Conservation (phyloP, 2,888 invertebrate genomes). For the Schizotus pectinicornis region DNA sequence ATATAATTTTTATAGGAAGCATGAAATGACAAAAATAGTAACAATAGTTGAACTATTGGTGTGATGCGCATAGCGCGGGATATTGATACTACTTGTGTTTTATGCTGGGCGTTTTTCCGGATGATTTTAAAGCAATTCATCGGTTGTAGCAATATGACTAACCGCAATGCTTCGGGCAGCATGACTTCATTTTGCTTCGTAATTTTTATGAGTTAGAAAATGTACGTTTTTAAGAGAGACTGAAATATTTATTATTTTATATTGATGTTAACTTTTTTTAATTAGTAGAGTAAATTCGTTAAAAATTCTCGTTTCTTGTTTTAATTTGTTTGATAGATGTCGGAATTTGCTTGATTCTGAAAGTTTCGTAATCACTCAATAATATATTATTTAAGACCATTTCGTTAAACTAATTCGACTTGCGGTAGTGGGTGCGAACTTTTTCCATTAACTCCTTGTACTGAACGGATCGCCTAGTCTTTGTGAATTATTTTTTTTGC, state of each 20-base stretch:
- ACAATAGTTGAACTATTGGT: conserved; percentile 11
- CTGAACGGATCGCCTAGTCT: conserved; percentile 44
- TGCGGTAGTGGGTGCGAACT: conserved; percentile 35
- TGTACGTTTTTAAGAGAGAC: conserved; percentile 31
- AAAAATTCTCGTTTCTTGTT: conserved; percentile 13
- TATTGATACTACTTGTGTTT: too few species aligned
- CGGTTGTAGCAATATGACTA: conserved; percentile 21
- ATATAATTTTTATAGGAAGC: conserved; percentile 23
- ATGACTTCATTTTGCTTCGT: conserved; percentile 7
- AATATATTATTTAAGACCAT: neutral
- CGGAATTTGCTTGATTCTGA: conserved; percentile 7
- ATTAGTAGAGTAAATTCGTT: conserved; percentile 13
- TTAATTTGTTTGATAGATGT: conserved; percentile 1
- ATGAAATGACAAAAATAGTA: conserved; percentile 22
- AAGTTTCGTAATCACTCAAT: neutral
- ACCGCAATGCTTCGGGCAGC: conserved; percentile 11
- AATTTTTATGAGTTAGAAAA: conserved; percentile 22
- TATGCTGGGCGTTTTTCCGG: conserved; percentile 13
- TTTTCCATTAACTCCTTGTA: conserved; percentile 31
- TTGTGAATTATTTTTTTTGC: conserved; percentile 23
- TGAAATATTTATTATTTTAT: conserved; percentile 38
- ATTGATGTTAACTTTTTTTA: conserved; percentile 19
- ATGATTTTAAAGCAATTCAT: conserved; percentile 24
- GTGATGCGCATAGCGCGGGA: too few species aligned
- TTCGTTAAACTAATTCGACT: conserved; percentile 11